These are phyloP conservation scores for Apus apus DNA, from an alignment of 2,113 vertebrate genomes.

Conservation along the genomic window DNA sequence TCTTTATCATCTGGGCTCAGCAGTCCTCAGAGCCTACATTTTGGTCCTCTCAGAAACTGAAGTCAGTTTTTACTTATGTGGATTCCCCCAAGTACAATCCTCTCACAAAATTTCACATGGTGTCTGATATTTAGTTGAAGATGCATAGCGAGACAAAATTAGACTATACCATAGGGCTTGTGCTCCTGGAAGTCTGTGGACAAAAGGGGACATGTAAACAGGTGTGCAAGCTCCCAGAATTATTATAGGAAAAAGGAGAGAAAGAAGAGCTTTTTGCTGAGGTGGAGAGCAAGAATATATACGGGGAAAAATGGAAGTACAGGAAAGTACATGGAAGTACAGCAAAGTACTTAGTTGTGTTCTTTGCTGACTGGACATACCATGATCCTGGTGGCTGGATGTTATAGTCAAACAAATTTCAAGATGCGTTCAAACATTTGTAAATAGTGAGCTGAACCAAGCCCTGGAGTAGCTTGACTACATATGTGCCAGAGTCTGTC, in stretches of 20 bases:
- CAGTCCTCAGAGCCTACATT: background rate
- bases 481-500: rapidly evolving
- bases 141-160: background rate
- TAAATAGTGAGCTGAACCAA: background rate
- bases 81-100: background rate
- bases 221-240: background rate
- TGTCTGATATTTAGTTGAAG: background rate
- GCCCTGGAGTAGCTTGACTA: background rate
- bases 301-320: background rate
- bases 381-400: background rate
- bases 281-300: background rate
- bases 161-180: background rate
- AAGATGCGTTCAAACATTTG: background rate
- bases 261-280: background rate
- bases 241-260: background rate
- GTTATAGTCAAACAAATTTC: background rate
- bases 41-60: background rate
- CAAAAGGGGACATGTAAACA: background rate
- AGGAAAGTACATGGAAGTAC: background rate
- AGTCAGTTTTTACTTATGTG: background rate
- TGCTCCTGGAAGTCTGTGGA: background rate
- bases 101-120: background rate
- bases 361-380: background rate
- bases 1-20: background rate
- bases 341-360: too few species aligned